Conservation (phyloP, 1,140 invertebrate species). For the Physella acuta region DNA sequence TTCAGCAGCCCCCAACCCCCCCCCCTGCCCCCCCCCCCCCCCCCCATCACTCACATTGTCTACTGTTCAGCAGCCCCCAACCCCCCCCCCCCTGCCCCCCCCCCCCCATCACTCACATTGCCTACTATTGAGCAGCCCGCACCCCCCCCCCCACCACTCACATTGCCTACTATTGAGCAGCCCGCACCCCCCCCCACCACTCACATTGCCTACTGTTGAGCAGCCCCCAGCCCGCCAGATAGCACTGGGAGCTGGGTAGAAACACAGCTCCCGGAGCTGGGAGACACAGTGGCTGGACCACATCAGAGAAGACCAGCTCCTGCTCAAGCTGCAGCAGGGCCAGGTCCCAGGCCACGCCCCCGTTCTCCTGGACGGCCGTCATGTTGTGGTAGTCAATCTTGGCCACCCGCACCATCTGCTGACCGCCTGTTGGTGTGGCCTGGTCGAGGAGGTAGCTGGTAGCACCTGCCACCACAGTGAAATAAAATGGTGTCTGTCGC, state of each 20-base stretch:
- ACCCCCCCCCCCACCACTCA: too few relatives aligned
- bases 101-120: too few relatives aligned
- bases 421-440: background rate
- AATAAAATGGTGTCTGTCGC: conserved; percentile 1
- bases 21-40: too few relatives aligned
- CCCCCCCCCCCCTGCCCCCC: too few relatives aligned
- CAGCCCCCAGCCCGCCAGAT: conserved; percentile 82
- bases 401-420: background rate
- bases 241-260: conserved; percentile 62
- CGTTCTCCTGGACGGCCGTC: background rate
- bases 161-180: too few relatives aligned
- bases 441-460: background rate
- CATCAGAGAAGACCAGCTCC: conserved; percentile 67
- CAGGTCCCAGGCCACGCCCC: conserved; percentile 76
- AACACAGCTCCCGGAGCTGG: conserved; percentile 60
- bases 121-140: too few relatives aligned
- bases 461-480: conserved; percentile 5
- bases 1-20: too few relatives aligned
- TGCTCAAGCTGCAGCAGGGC: conserved; percentile 75
- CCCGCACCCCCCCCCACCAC: too few relatives aligned
- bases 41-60: too few relatives aligned
- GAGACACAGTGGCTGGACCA: conserved; percentile 71
- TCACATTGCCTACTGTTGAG: conserved; percentile 26
- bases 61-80: too few relatives aligned
- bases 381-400: conserved; percentile 9